Evolutionary conservation across 92 coral and sea anemone species (phyloP).

Genomic region (Virgularia gustaviana): DNA sequence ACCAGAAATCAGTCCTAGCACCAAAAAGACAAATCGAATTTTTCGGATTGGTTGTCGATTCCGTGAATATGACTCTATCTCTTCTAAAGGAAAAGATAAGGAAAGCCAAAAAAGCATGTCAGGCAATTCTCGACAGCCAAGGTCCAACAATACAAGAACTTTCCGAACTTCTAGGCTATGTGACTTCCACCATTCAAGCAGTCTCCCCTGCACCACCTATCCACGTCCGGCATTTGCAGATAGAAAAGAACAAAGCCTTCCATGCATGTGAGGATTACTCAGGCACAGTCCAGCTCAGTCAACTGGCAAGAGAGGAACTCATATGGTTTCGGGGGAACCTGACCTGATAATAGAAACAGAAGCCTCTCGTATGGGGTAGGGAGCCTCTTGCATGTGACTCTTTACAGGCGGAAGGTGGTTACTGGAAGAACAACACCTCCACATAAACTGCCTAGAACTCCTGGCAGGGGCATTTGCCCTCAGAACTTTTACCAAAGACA

Average conservation of each 20-base stretch:
- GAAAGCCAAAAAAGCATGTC: constrained; percentile 36
- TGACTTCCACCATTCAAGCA: constrained; percentile 39
- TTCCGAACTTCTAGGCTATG: constrained; percentile 17
- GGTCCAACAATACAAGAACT: constrained; percentile 17
- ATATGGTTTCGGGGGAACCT: constrained; percentile 7
- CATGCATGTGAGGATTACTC: constrained; percentile 37
- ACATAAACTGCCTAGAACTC: constrained; percentile 52
- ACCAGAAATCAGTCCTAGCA: constrained; percentile 36
- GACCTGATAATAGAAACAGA: constrained; percentile 60
- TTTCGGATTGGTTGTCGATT: constrained; percentile 41
- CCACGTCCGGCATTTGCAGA: constrained; percentile 54
- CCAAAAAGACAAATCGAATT: constrained; percentile 43
- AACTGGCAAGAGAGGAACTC: too few species aligned
- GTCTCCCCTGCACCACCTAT: constrained; percentile 49
- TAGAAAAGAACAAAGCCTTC: constrained; percentile 57
- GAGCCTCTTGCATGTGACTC: constrained; percentile 56
- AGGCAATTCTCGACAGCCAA: constrained; percentile 25
- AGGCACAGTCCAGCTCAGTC: too few species aligned
- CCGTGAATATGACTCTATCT: constrained; percentile 19
- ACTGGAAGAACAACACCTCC: constrained; percentile 37
- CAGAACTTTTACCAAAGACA: constrained; percentile 27
- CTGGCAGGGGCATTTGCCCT: constrained; percentile 59
- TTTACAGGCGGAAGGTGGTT: constrained; percentile 49
- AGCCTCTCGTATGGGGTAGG: constrained; percentile 62
- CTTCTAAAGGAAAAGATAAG: constrained; percentile 38